Evolutionary conservation across 2,797 vertebrate species (phyloP).

Genomic region (Anguilla pacifica): DNA sequence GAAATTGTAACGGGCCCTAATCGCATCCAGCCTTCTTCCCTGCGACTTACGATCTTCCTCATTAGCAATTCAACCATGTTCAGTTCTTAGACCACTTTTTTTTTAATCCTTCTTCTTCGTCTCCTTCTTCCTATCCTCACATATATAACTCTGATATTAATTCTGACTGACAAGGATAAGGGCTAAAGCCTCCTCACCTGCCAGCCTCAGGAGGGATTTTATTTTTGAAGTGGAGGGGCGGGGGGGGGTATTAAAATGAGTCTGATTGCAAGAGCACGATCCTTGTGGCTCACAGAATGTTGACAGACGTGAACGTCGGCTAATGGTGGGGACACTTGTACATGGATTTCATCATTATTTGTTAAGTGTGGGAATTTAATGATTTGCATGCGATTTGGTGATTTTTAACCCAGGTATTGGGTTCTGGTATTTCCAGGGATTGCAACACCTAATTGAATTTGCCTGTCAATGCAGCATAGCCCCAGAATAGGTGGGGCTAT

Average conservation of each 20-base stretch:
- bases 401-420: no score
- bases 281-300: neutral
- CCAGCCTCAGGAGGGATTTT: neutral
- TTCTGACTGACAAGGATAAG: constrained; percentile 18
- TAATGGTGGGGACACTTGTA: neutral
- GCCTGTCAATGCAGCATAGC: no score
- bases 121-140: neutral
- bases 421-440: neutral
- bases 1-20: neutral
- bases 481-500: neutral
- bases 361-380: neutral
- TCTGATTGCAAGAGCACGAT: neutral
- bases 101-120: neutral
- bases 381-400: no score
- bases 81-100: neutral
- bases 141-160: neutral
- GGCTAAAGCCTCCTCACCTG: neutral
- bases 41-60: neutral
- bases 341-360: neutral
- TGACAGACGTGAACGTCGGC: no score
- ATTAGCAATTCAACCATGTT: neutral
- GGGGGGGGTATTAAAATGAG: neutral
- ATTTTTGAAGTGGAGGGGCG: neutral
- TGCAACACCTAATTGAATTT: no score
- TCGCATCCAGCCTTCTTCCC: neutral